Evolutionary conservation across 2,888 invertebrate species (phyloP), one percentile per base, ranked within the genome.

Genomic region (Diabrotica balteata): DNA sequence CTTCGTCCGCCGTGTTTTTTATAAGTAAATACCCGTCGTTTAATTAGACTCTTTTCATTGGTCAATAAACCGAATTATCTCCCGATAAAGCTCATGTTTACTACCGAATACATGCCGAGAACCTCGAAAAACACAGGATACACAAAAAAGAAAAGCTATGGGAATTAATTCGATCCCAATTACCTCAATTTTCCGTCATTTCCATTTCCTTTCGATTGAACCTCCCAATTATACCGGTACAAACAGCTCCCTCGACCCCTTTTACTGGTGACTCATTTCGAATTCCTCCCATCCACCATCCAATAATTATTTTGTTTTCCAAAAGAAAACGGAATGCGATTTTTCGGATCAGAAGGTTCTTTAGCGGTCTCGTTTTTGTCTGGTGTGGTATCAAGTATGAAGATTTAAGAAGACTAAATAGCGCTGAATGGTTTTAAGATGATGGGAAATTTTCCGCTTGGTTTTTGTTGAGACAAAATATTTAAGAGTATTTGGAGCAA

Each of bases 121-220:
- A 9, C 44, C 49, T 57, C 11, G 44, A 55, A 55, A 55, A 45
- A 45, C 54, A 57, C 9, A 9, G 45, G 17, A 57, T 44, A 45
- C 11, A 51, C 22, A 52, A 55, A 63, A 57, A 63, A 62, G 17
- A 44, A 63, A 57, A 63, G 43, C 63, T n/a, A 50, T 50, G n/a
- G 64, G 58, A 64, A 58, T 64, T 64, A 64, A 64, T 64, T 64
- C 58, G 64, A 58, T 58, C 58, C 58, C 52, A 59, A 64, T 64
- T 64, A 64, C 64, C 64, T 64, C 64, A 58, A 64, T 64, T 64
- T 64, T 64, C 58, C 52, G 32, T 64, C 58, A 64, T 63, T 58
- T 63, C 58, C 63, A 63, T 58, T 64, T 64, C 58, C 64, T 64
- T 64, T 64, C 58, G 43, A 64, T 64, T 42, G 64, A 58, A 64